These are phyloP conservation scores for Trachelus stipa DNA, from an alignment of 2,888 invertebrate genomes.

Conservation along the genomic window DNA sequence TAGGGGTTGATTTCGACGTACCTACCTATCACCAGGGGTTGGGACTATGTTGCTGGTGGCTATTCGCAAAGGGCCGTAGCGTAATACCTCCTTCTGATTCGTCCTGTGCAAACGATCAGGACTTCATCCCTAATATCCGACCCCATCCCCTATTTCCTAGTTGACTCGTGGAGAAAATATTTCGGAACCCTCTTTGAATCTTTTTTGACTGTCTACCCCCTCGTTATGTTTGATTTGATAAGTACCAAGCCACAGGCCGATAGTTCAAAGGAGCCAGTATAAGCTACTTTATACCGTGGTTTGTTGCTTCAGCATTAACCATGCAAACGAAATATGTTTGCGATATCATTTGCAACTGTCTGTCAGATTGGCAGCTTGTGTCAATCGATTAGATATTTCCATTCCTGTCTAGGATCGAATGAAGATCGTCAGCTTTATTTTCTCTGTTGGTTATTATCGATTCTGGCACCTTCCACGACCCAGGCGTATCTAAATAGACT, in stretches of 20 bases:
- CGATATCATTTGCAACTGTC: slow-evolving; percentile 15
- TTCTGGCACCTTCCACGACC: neutral
- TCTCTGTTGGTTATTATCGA: neutral
- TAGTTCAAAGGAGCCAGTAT: slow-evolving; percentile 53
- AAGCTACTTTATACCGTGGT: slow-evolving; percentile 41
- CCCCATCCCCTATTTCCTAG: slow-evolving; percentile 1
- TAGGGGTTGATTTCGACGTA: neutral
- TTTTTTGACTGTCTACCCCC: neutral
- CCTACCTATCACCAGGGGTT: neutral
- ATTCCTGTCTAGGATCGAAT: slow-evolving; percentile 28
- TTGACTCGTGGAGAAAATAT: slow-evolving; percentile 10
- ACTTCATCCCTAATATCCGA: neutral
- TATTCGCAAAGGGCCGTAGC: neutral
- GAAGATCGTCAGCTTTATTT: neutral
- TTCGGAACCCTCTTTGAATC: neutral
- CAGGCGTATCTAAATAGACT: neutral
- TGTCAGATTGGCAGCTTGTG: slow-evolving; percentile 38
- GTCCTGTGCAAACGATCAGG: neutral
- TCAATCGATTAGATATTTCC: slow-evolving; percentile 34
- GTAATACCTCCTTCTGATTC: neutral
- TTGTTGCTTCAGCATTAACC: slow-evolving; percentile 56
- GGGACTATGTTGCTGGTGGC: neutral
- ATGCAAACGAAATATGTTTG: slow-evolving; percentile 43
- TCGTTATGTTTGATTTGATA: slow-evolving; percentile 42
- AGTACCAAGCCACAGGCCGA: slow-evolving; percentile 36